These are phyloP conservation scores for Aythya baeri DNA, from an alignment of 2,113 vertebrate genomes.

Conservation along the genomic window DNA sequence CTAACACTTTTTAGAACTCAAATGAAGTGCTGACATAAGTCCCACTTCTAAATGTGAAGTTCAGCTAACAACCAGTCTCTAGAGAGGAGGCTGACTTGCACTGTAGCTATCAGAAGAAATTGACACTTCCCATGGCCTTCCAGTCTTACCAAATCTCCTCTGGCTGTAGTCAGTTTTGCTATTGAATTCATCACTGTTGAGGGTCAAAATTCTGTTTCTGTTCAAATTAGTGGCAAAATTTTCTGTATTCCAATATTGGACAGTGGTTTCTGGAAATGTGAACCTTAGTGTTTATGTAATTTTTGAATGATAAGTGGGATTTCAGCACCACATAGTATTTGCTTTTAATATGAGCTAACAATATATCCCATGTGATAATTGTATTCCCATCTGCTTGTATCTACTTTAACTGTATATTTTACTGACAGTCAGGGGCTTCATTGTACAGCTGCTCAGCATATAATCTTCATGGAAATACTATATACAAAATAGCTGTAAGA, in stretches of 20 bases:
- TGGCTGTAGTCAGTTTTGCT: background rate
- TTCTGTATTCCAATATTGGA: background rate
- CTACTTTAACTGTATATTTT: conserved; percentile 17
- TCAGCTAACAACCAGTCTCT: background rate
- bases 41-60: background rate
- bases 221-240: background rate
- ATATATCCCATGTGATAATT: background rate
- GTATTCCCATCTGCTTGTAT: conserved; percentile 53
- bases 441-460: conserved; percentile 47
- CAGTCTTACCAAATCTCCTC: background rate
- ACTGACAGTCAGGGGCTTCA: background rate
- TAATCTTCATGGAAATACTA: conserved; percentile 31
- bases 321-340: background rate
- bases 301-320: conserved; percentile 12
- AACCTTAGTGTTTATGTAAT: background rate
- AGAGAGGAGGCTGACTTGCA: background rate
- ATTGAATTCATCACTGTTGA: background rate
- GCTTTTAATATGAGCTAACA: background rate
- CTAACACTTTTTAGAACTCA: background rate
- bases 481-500: background rate
- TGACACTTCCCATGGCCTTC: background rate
- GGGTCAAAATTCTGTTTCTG: background rate
- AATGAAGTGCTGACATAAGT: background rate
- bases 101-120: background rate
- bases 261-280: background rate